phyloP scores from a whole-genome alignment of 2,797 vertebrate genomes.

The Semotilus atromaculatus region DNA sequence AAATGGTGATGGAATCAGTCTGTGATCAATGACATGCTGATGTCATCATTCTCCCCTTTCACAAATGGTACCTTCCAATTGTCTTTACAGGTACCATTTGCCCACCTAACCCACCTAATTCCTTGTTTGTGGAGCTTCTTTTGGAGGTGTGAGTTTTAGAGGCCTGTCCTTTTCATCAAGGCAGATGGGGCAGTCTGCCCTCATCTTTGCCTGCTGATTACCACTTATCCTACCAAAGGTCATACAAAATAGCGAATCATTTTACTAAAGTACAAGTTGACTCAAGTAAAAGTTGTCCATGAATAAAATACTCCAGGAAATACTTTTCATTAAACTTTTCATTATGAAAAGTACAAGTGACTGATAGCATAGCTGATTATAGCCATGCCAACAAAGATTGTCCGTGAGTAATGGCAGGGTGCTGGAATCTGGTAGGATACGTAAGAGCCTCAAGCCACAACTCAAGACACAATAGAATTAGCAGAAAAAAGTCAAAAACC shows the following conservation, averaged over 20 bases:
- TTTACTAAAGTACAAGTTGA: neutral
- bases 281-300: neutral
- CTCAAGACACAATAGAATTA: slow-evolving; percentile 18
- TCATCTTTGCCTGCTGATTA: too few species aligned
- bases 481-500: neutral
- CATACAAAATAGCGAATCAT: neutral
- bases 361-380: neutral
- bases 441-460: neutral
- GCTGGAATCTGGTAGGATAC: neutral
- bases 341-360: neutral
- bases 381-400: slow-evolving; percentile 1
- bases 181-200: too few species aligned
- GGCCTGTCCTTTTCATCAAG: too few species aligned
- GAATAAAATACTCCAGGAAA: neutral
- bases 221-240: neutral
- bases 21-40: too few species aligned
- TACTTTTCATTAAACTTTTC: neutral
- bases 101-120: too few species aligned
- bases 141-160: too few species aligned
- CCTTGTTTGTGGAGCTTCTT: too few species aligned
- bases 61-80: too few species aligned
- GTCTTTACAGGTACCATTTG: too few species aligned
- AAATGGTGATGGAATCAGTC: too few species aligned
- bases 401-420: neutral
- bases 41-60: too few species aligned